Conservation (phyloP, 2,113 vertebrate species). For the Psammodynastes pulverulentus region DNA sequence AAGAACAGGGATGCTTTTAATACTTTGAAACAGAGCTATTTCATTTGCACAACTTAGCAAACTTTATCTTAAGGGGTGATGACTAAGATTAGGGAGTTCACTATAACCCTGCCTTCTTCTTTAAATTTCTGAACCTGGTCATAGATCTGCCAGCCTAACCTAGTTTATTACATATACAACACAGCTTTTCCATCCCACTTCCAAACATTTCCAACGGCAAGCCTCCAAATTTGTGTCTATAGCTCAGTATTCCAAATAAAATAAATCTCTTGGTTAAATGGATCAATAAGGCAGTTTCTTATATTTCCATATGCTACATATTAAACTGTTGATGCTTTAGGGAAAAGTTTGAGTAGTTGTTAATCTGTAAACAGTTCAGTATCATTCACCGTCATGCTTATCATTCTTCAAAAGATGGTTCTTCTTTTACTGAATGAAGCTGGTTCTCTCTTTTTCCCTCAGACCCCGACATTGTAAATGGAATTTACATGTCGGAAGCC, state of each 20-base stretch:
- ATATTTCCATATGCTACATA: background rate
- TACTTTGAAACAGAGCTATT: background rate
- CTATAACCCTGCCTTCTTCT: too few relatives aligned
- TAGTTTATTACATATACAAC: background rate
- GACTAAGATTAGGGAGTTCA: background rate
- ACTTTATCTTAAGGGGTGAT: background rate
- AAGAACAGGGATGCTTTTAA: background rate
- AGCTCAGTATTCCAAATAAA: background rate
- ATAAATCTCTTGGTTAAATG: background rate
- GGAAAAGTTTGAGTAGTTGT: background rate
- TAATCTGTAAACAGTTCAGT: background rate
- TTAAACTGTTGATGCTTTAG: background rate
- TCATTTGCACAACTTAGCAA: background rate
- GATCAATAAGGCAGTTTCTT: background rate
- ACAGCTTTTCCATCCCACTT: background rate
- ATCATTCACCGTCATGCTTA: rapidly evolving
- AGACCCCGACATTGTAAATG: constrained; percentile 91
- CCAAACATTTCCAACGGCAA: too few relatives aligned
- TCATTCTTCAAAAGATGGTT: background rate
- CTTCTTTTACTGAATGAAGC: background rate
- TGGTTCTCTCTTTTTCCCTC: background rate
- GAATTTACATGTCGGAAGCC: constrained; percentile 93
- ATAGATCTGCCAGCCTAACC: background rate
- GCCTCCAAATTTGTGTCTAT: background rate
- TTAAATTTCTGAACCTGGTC: background rate